Percentiles rank a stretch among this genome's conserved stretches.
These are phyloP conservation scores for Pseudomyrmex concolor DNA, from an alignment of 1,140 invertebrate genomes.

Conservation along the genomic window DNA sequence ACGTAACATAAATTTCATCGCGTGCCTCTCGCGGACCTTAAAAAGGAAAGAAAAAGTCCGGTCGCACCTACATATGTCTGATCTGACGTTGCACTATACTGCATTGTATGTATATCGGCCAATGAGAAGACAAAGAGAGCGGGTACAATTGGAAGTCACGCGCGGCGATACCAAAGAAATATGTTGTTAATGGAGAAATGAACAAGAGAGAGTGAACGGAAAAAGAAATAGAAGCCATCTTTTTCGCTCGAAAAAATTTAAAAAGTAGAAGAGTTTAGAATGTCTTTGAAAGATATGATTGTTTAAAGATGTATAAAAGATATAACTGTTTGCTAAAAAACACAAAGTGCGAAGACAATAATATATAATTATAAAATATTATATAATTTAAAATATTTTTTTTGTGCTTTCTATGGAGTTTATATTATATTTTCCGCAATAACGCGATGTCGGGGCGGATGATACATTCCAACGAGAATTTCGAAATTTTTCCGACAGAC, in stretches of 20 bases:
- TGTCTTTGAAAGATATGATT: not conserved
- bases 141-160: not conserved
- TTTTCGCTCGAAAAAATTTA: not conserved
- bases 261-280: not conserved
- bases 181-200: conserved; percentile 66
- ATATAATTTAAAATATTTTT: not conserved
- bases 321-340: no score
- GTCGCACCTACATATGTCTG: conserved; percentile 68
- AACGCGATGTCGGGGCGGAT: conserved; percentile 23
- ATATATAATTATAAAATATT: not conserved
- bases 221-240: no score
- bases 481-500: conserved; percentile 64
- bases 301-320: no score
- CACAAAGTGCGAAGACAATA: not conserved
- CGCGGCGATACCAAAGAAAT: conserved; percentile 68
- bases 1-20: conserved; percentile 64
- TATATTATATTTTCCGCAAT: conserved; percentile 44
- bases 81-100: conserved; percentile 69
- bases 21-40: conserved; percentile 24
- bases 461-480: conserved; percentile 60
- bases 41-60: conserved; percentile 8
- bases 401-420: not conserved
- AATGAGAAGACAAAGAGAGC: not conserved
- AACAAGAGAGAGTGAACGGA: conserved; percentile 40
- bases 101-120: conserved; percentile 82